Percentiles rank a stretch among this genome's conserved stretches.
Conservation (phyloP, 2,113 vertebrate species). For the Chlamydotis undulata region DNA sequence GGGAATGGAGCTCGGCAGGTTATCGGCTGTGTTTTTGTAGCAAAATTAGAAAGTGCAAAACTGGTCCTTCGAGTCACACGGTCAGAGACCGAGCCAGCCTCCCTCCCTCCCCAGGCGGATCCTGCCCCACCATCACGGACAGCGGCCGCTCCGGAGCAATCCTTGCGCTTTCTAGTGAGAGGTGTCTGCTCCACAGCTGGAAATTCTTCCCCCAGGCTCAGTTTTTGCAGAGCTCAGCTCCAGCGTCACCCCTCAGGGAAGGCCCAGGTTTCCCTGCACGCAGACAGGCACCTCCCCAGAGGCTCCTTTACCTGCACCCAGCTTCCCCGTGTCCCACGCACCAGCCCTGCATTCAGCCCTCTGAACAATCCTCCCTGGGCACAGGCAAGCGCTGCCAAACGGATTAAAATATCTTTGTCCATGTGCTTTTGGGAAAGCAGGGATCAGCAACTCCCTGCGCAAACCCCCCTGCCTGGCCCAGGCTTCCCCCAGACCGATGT, state of each 20-base stretch:
- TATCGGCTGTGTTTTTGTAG: background rate
- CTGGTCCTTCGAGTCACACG: background rate
- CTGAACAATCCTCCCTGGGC: background rate
- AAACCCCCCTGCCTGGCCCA: rapidly evolving
- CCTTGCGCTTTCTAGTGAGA: background rate
- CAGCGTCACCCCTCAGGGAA: background rate
- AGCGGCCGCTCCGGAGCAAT: rapidly evolving
- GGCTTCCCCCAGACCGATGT: background rate
- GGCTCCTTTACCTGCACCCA: background rate
- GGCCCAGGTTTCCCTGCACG: background rate
- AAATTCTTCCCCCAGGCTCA: background rate
- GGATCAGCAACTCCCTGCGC: background rate
- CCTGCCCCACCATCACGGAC: background rate
- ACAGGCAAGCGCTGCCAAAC: background rate
- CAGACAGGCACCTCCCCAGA: background rate
- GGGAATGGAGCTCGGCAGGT: background rate
- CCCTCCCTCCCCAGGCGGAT: background rate
- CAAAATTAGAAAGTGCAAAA: background rate
- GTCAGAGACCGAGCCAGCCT: background rate
- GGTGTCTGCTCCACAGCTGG: background rate
- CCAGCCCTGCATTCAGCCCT: background rate
- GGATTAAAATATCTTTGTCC: background rate
- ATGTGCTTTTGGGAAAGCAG: background rate
- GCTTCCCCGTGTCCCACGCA: rapidly evolving
- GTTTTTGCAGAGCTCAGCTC: background rate